Percentiles rank a stretch among this genome's conserved stretches.
Conservation (phyloP, 2,888 invertebrate species). For the Boloria selene region DNA sequence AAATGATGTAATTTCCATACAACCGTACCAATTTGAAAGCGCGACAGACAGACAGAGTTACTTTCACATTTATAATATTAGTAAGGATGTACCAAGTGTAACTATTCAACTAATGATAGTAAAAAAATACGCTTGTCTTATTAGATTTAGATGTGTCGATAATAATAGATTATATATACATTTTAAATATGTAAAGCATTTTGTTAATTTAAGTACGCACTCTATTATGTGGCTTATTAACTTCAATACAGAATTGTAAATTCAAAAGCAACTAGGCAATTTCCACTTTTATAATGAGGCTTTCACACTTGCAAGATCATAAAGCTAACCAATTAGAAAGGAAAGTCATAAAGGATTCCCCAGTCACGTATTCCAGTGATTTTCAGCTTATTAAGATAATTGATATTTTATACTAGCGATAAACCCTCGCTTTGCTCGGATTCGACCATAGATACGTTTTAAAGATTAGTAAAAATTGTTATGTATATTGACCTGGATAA, state of each 20-base stretch:
- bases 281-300: conserved; percentile 14
- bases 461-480: too few species aligned
- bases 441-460: too few species aligned
- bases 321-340: conserved; percentile 9
- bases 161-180: conserved; percentile 14
- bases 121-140: conserved; percentile 16
- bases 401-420: too few species aligned
- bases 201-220: not conserved
- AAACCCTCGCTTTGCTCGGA: too few species aligned
- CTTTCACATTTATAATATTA: too few species aligned
- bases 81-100: too few species aligned
- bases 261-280: not conserved
- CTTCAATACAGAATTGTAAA: not conserved
- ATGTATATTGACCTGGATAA: too few species aligned
- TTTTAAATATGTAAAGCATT: conserved; percentile 1
- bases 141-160: conserved; percentile 18
- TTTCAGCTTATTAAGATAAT: too few species aligned
- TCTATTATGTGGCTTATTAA: not conserved
- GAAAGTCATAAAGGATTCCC: conserved; percentile 11
- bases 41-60: too few species aligned
- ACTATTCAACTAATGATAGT: conserved; percentile 18
- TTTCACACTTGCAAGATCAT: conserved; percentile 7
- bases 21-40: too few species aligned
- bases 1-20: too few species aligned
- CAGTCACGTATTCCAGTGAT: not conserved